A percentile compares a stretch with the other conserved stretches of the same genome.
These are phyloP conservation scores for Calidris pugnax DNA, from an alignment of 2,113 vertebrate species.

Conservation along the genomic window DNA sequence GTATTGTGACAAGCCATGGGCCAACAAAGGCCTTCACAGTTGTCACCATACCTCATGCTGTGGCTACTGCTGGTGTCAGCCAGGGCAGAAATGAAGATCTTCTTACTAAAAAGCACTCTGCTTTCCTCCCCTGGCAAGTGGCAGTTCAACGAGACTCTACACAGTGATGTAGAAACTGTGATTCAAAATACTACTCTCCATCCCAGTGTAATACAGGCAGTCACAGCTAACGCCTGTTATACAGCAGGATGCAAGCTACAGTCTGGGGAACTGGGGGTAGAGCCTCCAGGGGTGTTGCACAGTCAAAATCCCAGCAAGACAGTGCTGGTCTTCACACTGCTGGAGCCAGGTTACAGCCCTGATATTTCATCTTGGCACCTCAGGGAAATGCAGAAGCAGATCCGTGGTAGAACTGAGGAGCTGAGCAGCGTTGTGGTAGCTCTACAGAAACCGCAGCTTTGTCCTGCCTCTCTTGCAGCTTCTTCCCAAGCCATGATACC, in stretches of 20 bases:
- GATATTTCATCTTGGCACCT: not conserved
- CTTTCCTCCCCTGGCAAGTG: not conserved
- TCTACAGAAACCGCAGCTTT: not conserved
- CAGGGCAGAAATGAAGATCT: not conserved
- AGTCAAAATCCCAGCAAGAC: not conserved
- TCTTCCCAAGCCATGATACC: not conserved
- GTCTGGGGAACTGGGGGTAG: rapidly evolving
- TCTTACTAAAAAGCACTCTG: not conserved
- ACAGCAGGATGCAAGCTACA: not conserved
- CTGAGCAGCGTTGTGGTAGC: not conserved
- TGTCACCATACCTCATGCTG: not conserved
- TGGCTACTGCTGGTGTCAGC: not conserved
- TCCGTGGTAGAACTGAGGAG: not conserved
- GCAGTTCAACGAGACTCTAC: not conserved
- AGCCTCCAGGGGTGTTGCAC: not conserved
- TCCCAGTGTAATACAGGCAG: rapidly evolving
- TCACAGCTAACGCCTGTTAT: not conserved
- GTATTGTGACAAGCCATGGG: not conserved
- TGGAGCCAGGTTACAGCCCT: not conserved
- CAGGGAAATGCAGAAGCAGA: not conserved
- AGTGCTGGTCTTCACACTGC: not conserved
- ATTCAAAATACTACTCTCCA: not conserved
- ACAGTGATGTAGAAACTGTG: not conserved
- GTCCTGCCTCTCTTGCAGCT: not conserved
- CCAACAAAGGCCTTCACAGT: not conserved